Conservation (phyloP, 53 echinoderm and acorn worm species). For the Holothuria leucospilota region DNA sequence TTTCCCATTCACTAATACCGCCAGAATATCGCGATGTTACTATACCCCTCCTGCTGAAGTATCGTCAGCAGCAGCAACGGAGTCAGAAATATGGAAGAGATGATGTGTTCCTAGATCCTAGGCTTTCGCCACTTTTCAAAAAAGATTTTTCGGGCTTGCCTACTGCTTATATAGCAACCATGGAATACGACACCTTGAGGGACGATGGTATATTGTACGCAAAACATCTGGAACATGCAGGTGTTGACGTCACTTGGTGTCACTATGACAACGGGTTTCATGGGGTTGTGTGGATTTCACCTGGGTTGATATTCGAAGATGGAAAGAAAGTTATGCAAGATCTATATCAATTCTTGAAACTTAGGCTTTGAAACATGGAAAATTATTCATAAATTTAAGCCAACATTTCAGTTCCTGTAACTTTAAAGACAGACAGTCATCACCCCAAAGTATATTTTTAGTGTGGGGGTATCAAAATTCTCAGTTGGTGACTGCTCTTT, state of each 20-base stretch:
- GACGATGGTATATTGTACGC: slow-evolving; percentile 62
- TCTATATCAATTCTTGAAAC: background rate
- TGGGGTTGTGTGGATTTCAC: slow-evolving; percentile 2
- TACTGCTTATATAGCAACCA: slow-evolving; percentile 38
- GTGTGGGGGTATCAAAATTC: no score
- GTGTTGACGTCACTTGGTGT: slow-evolving; percentile 51
- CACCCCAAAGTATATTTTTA: no score
- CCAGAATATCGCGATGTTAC: background rate
- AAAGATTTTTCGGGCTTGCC: slow-evolving; percentile 43
- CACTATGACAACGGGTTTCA: slow-evolving; percentile 45
- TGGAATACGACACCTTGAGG: slow-evolving; percentile 37
- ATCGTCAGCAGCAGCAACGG: background rate
- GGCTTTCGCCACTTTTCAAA: slow-evolving; percentile 11
- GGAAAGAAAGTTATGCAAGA: slow-evolving; percentile 2
- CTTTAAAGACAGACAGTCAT: no score
- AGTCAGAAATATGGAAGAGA: background rate
- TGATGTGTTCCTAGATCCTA: slow-evolving; percentile 28
- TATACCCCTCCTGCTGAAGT: background rate
- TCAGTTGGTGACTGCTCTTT: no score
- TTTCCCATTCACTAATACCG: slow-evolving; percentile 14
- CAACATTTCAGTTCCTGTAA: background rate
- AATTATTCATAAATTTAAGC: background rate
- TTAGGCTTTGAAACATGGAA: background rate
- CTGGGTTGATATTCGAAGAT: slow-evolving; percentile 8
- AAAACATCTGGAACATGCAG: slow-evolving; percentile 39